Conservation (phyloP, 2,113 vertebrate genomes). For the Xerus inauris region DNA sequence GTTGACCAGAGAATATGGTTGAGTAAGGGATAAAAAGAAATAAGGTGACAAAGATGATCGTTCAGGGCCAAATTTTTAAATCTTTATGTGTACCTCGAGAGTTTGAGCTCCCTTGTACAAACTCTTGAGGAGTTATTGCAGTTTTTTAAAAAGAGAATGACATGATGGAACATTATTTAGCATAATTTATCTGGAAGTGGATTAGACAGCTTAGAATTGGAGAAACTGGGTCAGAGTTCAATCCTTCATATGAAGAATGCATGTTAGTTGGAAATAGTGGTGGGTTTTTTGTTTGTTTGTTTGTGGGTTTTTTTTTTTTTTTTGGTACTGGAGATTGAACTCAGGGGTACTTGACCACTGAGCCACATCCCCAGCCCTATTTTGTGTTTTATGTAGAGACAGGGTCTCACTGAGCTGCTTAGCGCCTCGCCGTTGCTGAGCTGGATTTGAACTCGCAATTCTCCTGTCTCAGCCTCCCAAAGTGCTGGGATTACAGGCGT, state of each 20-base stretch:
- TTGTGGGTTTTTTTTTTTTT: too few relatives aligned
- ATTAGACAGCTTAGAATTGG: not conserved
- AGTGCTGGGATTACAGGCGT: too few relatives aligned
- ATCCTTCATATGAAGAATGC: too few relatives aligned
- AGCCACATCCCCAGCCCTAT: too few relatives aligned
- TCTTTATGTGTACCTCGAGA: not conserved
- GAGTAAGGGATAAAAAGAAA: not conserved
- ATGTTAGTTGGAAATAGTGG: not conserved
- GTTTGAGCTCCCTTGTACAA: conserved; percentile 16
- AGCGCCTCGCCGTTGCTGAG: too few relatives aligned
- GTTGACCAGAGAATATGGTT: not conserved
- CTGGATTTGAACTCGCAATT: too few relatives aligned
- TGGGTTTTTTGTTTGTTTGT: too few relatives aligned
- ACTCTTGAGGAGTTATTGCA: not conserved
- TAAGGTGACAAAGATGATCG: not conserved
- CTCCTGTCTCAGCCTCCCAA: too few relatives aligned
- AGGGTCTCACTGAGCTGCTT: too few relatives aligned
- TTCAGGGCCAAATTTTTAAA: not conserved
- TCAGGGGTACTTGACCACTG: too few relatives aligned
- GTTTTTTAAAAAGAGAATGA: not conserved
- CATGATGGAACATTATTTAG: not conserved
- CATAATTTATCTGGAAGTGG: not conserved
- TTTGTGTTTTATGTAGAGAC: too few relatives aligned
- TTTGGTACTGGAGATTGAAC: too few relatives aligned
- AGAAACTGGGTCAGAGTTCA: conserved; percentile 1